These are phyloP conservation scores for Canis aureus DNA, from an alignment of 2,113 vertebrate genomes.

Conservation along the genomic window DNA sequence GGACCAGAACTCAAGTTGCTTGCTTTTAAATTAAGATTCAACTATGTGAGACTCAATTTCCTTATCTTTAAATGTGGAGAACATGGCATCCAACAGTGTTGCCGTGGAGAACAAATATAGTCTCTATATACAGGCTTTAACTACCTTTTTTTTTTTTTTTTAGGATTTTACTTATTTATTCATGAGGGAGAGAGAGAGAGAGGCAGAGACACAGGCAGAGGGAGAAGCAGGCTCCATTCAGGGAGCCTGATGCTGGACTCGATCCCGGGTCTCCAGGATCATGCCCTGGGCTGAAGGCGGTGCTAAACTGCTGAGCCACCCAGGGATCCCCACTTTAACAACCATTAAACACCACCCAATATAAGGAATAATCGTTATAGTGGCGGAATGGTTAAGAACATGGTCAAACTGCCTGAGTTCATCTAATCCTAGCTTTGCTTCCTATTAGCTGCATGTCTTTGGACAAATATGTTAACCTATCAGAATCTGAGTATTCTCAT, in stretches of 20 bases:
- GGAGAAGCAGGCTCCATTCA: too few species aligned
- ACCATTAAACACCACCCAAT: neutral
- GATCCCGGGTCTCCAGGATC: too few species aligned
- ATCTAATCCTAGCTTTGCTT: neutral
- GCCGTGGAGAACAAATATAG: neutral
- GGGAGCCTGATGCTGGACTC: too few species aligned
- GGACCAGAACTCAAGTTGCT: neutral
- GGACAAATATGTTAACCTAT: neutral
- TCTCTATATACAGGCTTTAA: neutral
- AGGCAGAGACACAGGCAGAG: too few species aligned
- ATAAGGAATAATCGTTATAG: neutral
- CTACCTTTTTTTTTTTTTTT: neutral
- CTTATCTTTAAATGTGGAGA: neutral
- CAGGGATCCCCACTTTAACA: neutral
- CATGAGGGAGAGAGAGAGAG: too few species aligned
- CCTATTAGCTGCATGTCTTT: neutral
- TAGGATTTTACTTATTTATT: too few species aligned
- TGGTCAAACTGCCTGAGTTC: neutral
- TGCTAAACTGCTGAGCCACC: too few species aligned
- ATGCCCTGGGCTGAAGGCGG: too few species aligned
- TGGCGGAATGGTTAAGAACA: neutral
- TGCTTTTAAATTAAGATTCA: neutral
- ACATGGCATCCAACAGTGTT: neutral
- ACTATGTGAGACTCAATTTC: slow-evolving; percentile 2
- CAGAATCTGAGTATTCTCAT: neutral